A percentile compares a stretch with the other conserved stretches of the same genome.
phyloP scores from a whole-genome alignment of 2,113 vertebrate species.

The Todiramphus chloris region DNA sequence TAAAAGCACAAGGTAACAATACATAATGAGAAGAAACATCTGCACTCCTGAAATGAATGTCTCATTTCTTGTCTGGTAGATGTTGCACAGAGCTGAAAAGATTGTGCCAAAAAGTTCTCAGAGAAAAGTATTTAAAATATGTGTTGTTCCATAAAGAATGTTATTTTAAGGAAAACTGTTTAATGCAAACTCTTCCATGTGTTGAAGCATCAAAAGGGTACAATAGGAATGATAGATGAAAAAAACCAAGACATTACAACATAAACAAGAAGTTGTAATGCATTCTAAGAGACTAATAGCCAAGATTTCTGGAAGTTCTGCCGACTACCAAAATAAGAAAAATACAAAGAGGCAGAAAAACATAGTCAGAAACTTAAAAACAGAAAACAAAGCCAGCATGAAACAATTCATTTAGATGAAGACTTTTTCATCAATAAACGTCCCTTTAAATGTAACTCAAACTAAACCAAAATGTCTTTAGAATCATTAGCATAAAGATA shows the following conservation, averaged over 20 bases:
- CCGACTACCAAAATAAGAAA: neutral
- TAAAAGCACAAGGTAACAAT: neutral
- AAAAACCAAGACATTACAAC: neutral
- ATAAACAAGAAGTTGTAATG: neutral
- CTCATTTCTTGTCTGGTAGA: slow-evolving; percentile 9
- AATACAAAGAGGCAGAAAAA: neutral
- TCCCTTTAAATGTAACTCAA: neutral
- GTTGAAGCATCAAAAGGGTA: neutral
- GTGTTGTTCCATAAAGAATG: neutral
- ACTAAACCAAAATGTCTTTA: neutral
- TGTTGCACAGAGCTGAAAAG: neutral
- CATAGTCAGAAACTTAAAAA: neutral
- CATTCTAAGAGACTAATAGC: neutral
- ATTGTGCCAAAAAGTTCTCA: neutral
- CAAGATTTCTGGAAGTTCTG: neutral
- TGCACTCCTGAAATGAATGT: neutral
- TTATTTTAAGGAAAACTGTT: neutral
- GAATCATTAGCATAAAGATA: neutral
- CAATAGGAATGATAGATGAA: neutral
- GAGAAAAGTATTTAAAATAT: slow-evolving; percentile 3
- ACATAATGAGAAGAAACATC: neutral
- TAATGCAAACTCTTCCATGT: neutral
- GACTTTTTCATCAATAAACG: neutral
- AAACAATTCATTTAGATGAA: neutral
- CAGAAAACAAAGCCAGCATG: neutral